phyloP scores from a whole-genome alignment of 2,888 invertebrate species.

The Pteria penguin region DNA sequence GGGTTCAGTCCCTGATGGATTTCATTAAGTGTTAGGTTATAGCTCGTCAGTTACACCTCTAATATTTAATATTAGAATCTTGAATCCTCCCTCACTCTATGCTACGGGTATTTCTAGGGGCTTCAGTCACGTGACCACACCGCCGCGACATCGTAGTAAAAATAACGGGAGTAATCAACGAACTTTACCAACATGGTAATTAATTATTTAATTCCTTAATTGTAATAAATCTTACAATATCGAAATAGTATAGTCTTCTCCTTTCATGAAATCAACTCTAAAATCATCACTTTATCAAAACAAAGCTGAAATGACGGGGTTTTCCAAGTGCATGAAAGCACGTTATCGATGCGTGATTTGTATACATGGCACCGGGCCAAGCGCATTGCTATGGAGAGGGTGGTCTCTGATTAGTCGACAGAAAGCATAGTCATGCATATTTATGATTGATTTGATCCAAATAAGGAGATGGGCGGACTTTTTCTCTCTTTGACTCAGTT shows the following conservation, averaged over 20 bases:
- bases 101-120: too few species aligned
- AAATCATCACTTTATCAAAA: neutral
- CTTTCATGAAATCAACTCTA: neutral
- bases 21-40: too few species aligned
- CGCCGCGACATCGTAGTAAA: neutral
- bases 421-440: constrained; percentile 1
- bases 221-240: neutral
- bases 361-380: neutral
- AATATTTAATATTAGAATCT: too few species aligned
- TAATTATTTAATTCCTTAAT: neutral
- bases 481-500: constrained; percentile 2
- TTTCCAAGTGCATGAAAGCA: neutral
- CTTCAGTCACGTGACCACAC: neutral
- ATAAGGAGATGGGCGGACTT: too few species aligned
- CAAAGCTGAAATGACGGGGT: neutral
- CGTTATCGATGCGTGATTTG: neutral
- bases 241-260: neutral
- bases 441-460: too few species aligned
- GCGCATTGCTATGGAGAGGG: neutral
- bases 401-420: neutral
- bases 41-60: too few species aligned
- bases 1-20: too few species aligned
- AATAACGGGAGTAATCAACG: neutral
- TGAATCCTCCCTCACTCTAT: too few species aligned
- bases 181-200: neutral